phyloP scores from a whole-genome alignment of 1,140 invertebrate species.

The Drosophila mayri region DNA sequence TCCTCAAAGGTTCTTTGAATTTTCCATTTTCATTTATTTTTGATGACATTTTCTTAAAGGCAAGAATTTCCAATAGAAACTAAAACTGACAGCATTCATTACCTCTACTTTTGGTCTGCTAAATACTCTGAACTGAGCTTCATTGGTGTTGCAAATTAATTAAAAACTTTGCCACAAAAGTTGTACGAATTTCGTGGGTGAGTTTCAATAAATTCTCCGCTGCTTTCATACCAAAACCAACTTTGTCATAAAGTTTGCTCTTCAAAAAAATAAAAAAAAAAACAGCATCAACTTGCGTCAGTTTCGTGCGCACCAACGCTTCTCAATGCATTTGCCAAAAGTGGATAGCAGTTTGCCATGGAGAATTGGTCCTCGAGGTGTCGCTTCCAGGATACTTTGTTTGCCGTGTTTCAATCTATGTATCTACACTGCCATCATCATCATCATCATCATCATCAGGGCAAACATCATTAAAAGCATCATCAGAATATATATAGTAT shows the following conservation, averaged over 20 bases:
- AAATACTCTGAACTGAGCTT: not conserved
- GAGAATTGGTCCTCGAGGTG: constrained; percentile 34
- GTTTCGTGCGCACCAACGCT: constrained; percentile 23
- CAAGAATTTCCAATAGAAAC: not conserved
- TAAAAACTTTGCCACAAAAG: constrained; percentile 24
- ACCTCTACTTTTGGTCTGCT: not conserved
- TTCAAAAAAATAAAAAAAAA: not conserved
- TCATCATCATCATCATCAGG: constrained; percentile 7
- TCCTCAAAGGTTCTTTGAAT: not conserved
- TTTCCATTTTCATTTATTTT: not conserved
- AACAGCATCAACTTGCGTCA: constrained; percentile 1
- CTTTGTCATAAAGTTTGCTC: constrained; percentile 21
- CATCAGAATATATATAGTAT: constrained; percentile 5
- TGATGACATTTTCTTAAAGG: not conserved
- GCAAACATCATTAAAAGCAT: constrained; percentile 31
- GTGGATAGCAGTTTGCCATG: constrained; percentile 9
- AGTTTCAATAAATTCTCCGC: constrained; percentile 12
- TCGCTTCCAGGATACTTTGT: constrained; percentile 17
- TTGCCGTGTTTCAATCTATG: constrained; percentile 18
- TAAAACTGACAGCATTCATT: not conserved
- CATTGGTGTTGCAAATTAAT: constrained; percentile 24
- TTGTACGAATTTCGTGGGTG: constrained; percentile 1
- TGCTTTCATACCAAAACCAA: constrained; percentile 3
- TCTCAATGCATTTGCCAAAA: constrained; percentile 31
- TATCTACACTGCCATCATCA: constrained; percentile 32